Evolutionary conservation across 2,797 vertebrate genomes (phyloP).

Genomic region (Chaenodraco wilsoni): DNA sequence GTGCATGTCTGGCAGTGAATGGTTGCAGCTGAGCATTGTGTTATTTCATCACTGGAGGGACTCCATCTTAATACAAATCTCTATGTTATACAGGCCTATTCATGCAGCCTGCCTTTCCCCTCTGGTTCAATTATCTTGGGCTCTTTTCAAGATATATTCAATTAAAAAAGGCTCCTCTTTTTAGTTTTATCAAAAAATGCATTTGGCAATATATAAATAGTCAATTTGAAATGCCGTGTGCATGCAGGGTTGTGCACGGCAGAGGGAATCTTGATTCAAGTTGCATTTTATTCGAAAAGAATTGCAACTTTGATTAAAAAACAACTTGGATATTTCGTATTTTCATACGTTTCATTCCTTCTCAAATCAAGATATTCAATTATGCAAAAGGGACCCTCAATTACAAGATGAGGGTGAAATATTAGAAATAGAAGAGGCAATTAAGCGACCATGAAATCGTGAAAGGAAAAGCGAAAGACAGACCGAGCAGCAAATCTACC

Average conservation of each 20-base stretch:
- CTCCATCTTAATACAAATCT: constrained; percentile 83
- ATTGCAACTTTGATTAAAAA: background rate
- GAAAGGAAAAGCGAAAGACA: constrained; percentile 54
- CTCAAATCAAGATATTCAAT: constrained; percentile 39
- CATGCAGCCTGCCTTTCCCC: constrained; percentile 63
- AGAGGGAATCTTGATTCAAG: constrained; percentile 8
- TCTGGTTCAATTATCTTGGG: constrained; percentile 74
- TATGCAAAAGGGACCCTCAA: constrained; percentile 29
- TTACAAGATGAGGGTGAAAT: constrained; percentile 44
- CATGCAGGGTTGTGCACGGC: constrained; percentile 3
- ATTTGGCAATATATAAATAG: constrained; percentile 66
- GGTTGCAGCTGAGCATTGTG: constrained; percentile 74
- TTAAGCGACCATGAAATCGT: constrained; percentile 58
- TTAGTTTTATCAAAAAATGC: constrained; percentile 68
- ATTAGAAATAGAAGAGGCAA: constrained; percentile 51
- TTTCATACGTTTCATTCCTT: constrained; percentile 13
- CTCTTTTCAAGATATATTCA: constrained; percentile 74
- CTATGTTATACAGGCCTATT: constrained; percentile 76
- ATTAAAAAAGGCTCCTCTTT: constrained; percentile 64
- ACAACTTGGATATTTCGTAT: constrained; percentile 8
- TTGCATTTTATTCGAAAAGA: constrained; percentile 2
- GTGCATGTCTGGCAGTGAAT: constrained; percentile 64
- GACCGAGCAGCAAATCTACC: constrained; percentile 57
- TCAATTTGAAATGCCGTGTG: constrained; percentile 40
- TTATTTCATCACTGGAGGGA: constrained; percentile 66